Conservation (phyloP, 1,140 invertebrate genomes). For the Penaeus indicus region DNA sequence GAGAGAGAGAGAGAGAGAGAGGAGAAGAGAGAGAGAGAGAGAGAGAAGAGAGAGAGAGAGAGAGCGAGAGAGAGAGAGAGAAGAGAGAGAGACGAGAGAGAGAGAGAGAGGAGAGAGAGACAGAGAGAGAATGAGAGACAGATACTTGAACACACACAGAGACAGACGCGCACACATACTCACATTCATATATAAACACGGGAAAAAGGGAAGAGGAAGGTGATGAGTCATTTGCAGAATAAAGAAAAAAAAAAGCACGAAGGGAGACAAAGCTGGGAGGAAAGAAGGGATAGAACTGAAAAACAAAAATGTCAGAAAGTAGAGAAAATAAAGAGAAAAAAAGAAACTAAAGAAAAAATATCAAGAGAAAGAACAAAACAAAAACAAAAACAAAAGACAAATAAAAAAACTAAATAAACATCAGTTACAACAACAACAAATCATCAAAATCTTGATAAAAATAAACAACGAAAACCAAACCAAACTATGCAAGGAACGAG, state of each 20-base stretch:
- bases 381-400: too few species aligned
- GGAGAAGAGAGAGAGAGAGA: too few species aligned
- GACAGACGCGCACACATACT: too few species aligned
- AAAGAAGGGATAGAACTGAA: background rate
- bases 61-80: too few species aligned
- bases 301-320: background rate
- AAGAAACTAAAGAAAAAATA: background rate
- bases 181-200: background rate
- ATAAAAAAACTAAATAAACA: background rate
- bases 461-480: background rate
- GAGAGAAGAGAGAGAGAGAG: too few species aligned
- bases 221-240: background rate
- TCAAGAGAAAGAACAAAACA: too few species aligned
- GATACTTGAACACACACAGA: background rate
- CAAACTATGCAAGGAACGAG: too few species aligned
- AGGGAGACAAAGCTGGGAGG: background rate
- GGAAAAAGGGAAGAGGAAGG: conserved; percentile 1
- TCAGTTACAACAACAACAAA: background rate
- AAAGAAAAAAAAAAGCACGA: background rate
- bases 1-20: too few species aligned
- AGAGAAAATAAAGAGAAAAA: background rate
- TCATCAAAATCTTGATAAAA: too few species aligned
- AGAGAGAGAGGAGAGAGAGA: too few species aligned
- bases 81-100: too few species aligned
- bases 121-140: background rate